Conservation (phyloP, 2,113 vertebrate genomes). For the Sturnus vulgaris region DNA sequence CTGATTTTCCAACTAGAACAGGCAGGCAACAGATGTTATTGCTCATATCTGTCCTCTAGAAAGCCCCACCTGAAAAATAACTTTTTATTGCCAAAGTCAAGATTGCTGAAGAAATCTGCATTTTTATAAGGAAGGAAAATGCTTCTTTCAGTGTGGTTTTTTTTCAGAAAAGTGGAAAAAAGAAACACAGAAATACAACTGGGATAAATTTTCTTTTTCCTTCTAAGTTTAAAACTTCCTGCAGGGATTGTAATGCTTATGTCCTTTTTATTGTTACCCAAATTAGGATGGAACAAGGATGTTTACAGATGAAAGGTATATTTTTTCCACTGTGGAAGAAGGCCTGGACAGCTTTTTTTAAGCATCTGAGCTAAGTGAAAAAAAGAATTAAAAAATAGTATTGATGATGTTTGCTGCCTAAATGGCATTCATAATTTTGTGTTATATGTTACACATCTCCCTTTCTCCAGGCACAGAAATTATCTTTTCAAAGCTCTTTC, state of each 20-base stretch:
- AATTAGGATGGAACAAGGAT: neutral
- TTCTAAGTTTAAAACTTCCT: neutral
- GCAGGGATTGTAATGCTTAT: neutral
- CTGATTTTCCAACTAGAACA: neutral
- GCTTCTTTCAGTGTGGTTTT: neutral
- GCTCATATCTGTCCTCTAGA: neutral
- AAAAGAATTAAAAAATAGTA: accelerated
- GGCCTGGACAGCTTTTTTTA: neutral
- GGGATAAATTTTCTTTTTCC: neutral
- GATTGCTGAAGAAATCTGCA: neutral
- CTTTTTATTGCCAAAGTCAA: neutral
- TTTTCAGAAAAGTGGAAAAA: neutral
- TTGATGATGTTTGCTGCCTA: neutral
- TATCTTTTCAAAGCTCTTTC: neutral
- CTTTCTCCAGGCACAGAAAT: neutral
- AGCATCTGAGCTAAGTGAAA: neutral
- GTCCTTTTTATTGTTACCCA: neutral
- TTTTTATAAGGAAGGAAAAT: neutral
- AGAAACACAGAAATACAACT: neutral
- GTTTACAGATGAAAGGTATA: neutral
- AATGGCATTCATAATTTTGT: neutral
- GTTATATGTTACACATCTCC: neutral
- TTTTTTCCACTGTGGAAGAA: neutral
- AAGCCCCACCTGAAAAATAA: neutral
- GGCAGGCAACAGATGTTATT: neutral